Percentiles rank a stretch among this genome's conserved stretches.
Evolutionary conservation across 1,140 invertebrate species (phyloP).

Genomic region (Caenorhabditis elegans): WBcel235 BX284606.5:5392501-5393000

Average conservation of each 20-base stretch:
- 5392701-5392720: conserved; percentile 60
- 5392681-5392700: conserved; percentile 86
- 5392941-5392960: not conserved
- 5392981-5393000: no score
- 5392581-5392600: not conserved
- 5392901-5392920: conserved; percentile 97
- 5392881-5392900: conserved; percentile 96
- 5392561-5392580: conserved; percentile 76
- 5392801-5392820: conserved; percentile 62
- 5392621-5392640: conserved; percentile 78
- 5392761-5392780: conserved; percentile 55
- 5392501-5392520: conserved; percentile 98
- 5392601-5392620: conserved; percentile 73
- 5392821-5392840: conserved; percentile 65
- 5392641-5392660: conserved; percentile 91
- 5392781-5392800: conserved; percentile 44
- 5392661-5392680: conserved; percentile 92
- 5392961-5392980: no score
- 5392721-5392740: conserved; percentile 62
- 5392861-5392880: conserved; percentile 94
- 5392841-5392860: conserved; percentile 63
- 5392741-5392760: conserved; percentile 62
- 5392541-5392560: conserved; percentile 98
- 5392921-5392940: conserved; percentile 78
- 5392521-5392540: conserved; percentile 97